Base-by-base conservation (phyloP, 1,140 invertebrate genomes). In the Diachasma alloeum region DNA sequence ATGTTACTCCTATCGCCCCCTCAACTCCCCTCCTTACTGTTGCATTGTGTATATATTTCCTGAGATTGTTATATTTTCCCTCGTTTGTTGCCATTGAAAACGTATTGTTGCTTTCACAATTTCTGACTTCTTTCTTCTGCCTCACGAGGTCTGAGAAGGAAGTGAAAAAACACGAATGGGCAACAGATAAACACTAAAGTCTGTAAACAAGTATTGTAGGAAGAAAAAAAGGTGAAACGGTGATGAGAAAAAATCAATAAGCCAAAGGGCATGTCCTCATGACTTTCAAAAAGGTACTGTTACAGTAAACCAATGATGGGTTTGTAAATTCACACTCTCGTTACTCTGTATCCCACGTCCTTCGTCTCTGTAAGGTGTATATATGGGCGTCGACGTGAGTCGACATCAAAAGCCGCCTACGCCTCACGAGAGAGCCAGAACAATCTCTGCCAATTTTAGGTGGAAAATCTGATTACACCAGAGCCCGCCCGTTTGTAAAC, bases 371-470 rank as follows among this genome's bases (percentile, higher is more conserved):
- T 46, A 46, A 4, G 44, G 9, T 75, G 48, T 48, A 31, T 48
- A 39, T 31, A 13, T 66, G 59, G 19, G 56, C 67, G 6, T 59
- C 31, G 36, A 56, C 46, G 36, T 63, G 66, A 9, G 39, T 31
- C 37, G 56, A 59, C 70, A 59, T 59, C 37, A 48, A 31, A 63
- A 24, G 26, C 26, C 46, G 24, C 22, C 9, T 26, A 59, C 36
- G 59, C 44, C 39, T 77, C 59, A 22, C 26, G 19, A 44, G 31
- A 77, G 79, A 72, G 53, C n/a, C 73, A 37, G 22, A 82, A 85
- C 87, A 87, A 88, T 86, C 86, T 83, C 85, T 84, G 82, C 83
- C 81, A 83, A 87, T 86, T 86, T 87, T 85, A 77, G 82, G 76
- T 70, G 71, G 78, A 79, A 84, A 87, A 88, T 87, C 83, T 85